Evolutionary conservation across 2,888 invertebrate genomes (phyloP).

Genomic region (Gari tellinella): DNA sequence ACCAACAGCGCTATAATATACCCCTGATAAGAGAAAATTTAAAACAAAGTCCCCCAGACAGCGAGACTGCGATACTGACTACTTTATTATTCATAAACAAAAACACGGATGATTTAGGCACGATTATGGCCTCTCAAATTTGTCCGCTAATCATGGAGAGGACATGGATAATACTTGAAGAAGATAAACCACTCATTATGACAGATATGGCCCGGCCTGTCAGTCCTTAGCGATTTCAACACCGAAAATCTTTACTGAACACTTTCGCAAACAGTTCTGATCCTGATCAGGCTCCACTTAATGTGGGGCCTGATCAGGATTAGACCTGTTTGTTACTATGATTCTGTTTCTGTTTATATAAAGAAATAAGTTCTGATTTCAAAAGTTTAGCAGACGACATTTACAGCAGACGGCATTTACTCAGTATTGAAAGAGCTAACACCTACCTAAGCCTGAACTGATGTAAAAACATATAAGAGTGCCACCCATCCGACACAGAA

Average conservation of each 20-base stretch:
- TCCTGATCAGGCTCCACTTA: too few relatives aligned
- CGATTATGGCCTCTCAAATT: conserved; percentile 1
- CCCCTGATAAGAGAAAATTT: background rate
- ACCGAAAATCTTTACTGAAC: too few relatives aligned
- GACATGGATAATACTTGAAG: conserved; percentile 7
- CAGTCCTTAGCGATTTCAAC: background rate
- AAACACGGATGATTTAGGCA: background rate
- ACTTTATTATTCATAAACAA: conserved; percentile 6
- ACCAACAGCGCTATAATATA: conserved; percentile 3
- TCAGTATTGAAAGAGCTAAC: too few relatives aligned
- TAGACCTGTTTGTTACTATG: too few relatives aligned
- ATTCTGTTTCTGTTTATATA: too few relatives aligned
- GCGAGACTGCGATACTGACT: background rate
- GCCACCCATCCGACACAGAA: too few relatives aligned
- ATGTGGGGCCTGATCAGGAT: too few relatives aligned
- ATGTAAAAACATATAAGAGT: too few relatives aligned
- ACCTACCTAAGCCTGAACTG: background rate
- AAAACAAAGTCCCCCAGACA: conserved; percentile 5
- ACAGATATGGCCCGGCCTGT: background rate
- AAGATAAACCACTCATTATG: background rate
- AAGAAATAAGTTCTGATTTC: too few relatives aligned
- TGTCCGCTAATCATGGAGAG: background rate
- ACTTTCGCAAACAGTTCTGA: too few relatives aligned
- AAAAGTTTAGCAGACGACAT: too few relatives aligned
- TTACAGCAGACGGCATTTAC: too few relatives aligned